These are phyloP conservation scores for Meriones unguiculatus DNA, from an alignment of 2,113 vertebrate species.

Conservation along the genomic window DNA sequence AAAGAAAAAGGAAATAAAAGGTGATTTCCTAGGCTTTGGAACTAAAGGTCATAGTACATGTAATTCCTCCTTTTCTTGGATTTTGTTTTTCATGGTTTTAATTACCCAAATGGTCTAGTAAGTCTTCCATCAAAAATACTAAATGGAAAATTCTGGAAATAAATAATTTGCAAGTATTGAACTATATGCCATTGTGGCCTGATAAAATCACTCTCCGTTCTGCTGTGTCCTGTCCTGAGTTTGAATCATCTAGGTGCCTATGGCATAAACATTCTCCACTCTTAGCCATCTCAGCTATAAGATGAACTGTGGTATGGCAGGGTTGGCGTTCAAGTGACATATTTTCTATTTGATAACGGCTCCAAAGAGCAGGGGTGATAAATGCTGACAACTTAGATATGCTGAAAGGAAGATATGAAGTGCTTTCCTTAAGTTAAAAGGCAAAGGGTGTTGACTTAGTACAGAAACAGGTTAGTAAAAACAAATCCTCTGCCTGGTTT, in stretches of 20 bases:
- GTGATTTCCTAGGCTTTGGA: constrained; percentile 20
- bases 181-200: not conserved
- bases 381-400: too few species aligned
- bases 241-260: not conserved
- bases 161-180: not conserved
- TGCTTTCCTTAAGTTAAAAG: not conserved
- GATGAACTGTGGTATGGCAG: not conserved
- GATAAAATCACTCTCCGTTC: not conserved
- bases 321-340: not conserved
- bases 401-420: not conserved
- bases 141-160: not conserved
- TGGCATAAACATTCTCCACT: not conserved
- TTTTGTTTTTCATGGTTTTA: not conserved
- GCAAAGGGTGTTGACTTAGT: not conserved
- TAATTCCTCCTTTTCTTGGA: not conserved
- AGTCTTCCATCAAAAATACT: not conserved
- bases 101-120: not conserved
- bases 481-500: not conserved
- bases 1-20: not conserved
- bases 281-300: not conserved
- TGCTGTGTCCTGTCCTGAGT: not conserved
- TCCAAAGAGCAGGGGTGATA: not conserved
- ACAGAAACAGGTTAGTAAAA: not conserved
- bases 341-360: not conserved
- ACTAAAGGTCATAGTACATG: not conserved